Evolutionary conservation across 53 echinoderm and acorn worm species (phyloP), one percentile per base, ranked within the genome.

Genomic region (Temnopleurus reevesii): DNA sequence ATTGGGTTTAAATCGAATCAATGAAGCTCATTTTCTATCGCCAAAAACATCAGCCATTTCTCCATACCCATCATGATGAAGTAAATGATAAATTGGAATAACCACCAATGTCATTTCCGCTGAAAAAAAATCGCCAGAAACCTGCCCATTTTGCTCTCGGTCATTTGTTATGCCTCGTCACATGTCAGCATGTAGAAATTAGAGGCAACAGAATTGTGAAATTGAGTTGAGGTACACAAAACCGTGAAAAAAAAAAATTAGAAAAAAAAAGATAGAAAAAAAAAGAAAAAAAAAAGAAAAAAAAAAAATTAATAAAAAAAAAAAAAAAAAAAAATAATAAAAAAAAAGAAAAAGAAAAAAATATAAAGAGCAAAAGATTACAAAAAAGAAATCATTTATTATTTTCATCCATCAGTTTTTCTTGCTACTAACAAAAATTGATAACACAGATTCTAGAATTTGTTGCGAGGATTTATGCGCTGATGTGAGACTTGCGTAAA

Each of bases 111-210:
- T 85, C 86, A 85, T 60, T 85, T 85, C 86, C 86, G 83, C 55
- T 53, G 27, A 57, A 56, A 56, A n/a, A n/a, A 83, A 83, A 83
- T 56, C 83, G 45, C 86, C 28, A 45, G 6, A 38, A 81, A 45
- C 60, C 60, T 61, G 59, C 59, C 86, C 58, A 61, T 60, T 55
- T 83, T 55, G 36, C 86, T 59, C 60, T 29, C 61, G 59, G 60
- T 60, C 86, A 85, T 85, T 85, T 85, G 86, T 44, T 85, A 27
- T 61, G 86, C 86, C 21, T 85, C 61, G 86, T 85, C 86, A 61
- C 23, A 59, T 58, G 86, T 61, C 86, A 51, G 15, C 61, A 7
- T 36, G 41, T 26, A 83, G 33, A 55, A 47, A 55, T 83, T 36
- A 26, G 36, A 83, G 18, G 51, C 36, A 83, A 83, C 83, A 83